Evolutionary conservation across 2,797 vertebrate genomes (phyloP).

Genomic region (Phoxinus dragarum): DNA sequence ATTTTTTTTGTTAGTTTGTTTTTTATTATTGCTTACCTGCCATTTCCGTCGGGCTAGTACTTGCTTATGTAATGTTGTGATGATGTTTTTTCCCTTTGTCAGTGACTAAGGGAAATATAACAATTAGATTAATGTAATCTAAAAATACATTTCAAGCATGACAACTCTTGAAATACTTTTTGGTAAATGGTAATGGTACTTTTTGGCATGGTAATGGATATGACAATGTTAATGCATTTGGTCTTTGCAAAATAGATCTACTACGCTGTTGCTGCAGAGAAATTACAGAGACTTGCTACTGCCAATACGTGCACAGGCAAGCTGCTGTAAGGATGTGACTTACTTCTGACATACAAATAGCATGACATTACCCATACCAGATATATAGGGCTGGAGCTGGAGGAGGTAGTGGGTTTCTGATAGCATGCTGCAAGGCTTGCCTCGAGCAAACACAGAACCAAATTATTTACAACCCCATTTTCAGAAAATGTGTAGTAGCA

Average conservation of each 20-base stretch:
- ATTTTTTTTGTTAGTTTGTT: neutral
- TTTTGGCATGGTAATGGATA: neutral
- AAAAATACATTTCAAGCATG: neutral
- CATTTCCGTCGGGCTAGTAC: slow-evolving; percentile 90
- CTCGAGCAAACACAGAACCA: no score
- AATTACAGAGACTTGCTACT: neutral
- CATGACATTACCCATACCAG: no score
- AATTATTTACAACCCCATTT: no score
- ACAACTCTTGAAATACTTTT: neutral
- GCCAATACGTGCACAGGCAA: neutral
- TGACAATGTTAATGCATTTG: neutral
- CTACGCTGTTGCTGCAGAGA: neutral
- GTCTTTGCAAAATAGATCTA: neutral
- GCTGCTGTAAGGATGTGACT: no score
- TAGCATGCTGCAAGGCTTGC: no score
- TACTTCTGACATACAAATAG: no score
- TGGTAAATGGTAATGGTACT: no score
- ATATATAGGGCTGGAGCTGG: no score
- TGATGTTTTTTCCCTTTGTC: slow-evolving; percentile 87
- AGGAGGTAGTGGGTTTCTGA: no score
- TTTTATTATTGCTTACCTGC: slow-evolving; percentile 83
- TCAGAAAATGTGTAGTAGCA: no score
- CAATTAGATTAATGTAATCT: neutral
- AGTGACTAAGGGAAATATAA: slow-evolving; percentile 77
- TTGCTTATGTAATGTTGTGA: slow-evolving; percentile 88